A percentile compares a stretch with the other conserved stretches of the same genome.
These are phyloP conservation scores for Argyrosomus regius DNA, from an alignment of 2,797 vertebrate genomes.

Conservation along the genomic window DNA sequence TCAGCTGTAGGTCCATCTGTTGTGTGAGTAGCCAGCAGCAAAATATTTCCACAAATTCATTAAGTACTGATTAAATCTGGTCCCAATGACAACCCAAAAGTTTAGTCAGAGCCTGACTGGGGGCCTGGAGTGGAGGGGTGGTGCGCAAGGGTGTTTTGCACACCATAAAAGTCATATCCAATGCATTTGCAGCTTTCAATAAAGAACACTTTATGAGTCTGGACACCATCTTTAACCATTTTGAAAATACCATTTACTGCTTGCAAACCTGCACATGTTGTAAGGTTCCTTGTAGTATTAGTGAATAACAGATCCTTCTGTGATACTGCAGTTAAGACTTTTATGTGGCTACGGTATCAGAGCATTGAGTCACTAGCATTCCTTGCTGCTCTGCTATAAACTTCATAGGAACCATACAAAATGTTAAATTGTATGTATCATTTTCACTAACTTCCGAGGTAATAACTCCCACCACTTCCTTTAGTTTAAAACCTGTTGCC, in stretches of 20 bases:
- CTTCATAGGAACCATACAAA: constrained; percentile 44
- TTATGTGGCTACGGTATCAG: constrained; percentile 54
- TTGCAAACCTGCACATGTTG: constrained; percentile 48
- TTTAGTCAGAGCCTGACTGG: constrained; percentile 27
- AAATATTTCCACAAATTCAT: constrained; percentile 42
- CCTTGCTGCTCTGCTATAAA: constrained; percentile 53
- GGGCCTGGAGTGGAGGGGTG: constrained; percentile 7
- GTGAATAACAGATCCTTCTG: constrained; percentile 47
- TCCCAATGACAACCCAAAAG: constrained; percentile 13
- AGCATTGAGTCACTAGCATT: constrained; percentile 43
- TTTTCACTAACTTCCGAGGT: constrained; percentile 49
- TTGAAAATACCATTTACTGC: constrained; percentile 63
- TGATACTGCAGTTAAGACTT: constrained; percentile 48
- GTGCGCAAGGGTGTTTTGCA: constrained; percentile 32
- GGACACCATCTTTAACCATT: constrained; percentile 46
- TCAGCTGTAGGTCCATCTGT: constrained; percentile 34
- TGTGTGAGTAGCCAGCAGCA: constrained; percentile 26
- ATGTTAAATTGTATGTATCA: constrained; percentile 33
- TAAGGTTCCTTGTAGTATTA: constrained; percentile 55
- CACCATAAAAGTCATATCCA: constrained; percentile 63
- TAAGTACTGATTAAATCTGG: constrained; percentile 37
- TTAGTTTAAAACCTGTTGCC: constrained; percentile 64
- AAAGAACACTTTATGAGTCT: constrained; percentile 68
- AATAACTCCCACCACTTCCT: constrained; percentile 53
- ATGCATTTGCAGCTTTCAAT: constrained; percentile 62